Evolutionary conservation across 2,888 invertebrate genomes (phyloP), one percentile per base, ranked within the genome.

Genomic region (Cantharis lateralis): DNA sequence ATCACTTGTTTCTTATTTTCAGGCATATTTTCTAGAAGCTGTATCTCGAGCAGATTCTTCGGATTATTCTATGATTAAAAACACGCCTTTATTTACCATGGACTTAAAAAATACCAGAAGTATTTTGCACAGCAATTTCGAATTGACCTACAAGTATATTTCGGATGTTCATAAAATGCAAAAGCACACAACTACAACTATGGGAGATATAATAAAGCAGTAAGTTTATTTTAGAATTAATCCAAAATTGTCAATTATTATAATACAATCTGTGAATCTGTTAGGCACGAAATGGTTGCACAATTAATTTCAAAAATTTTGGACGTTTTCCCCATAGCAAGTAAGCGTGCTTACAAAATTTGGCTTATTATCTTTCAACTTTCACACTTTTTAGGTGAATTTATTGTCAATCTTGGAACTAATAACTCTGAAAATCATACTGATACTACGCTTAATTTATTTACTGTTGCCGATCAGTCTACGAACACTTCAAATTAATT

Each of bases 391-490:
- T 2, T n/a, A 48, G 48, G 9, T 9, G 7, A n/a, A 7, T 2
- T 48, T 7, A 32, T 13, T 13, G 0, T 32, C 1, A 32, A 13
- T 13, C n/a, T 13, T n/a, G n/a, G n/a, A 48, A 48, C 7, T 48
- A 2, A n/a, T n/a, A n/a, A 5, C 13, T 5, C 5, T n/a, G 5
- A 5, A 3, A 2, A 1, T 4, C 3, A 11, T 3, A 3, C 0
- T 13, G 32, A 32, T 32, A 32, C 1, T 32, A 0, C 11, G 3
- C 4, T 4, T 32, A 32, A 32, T 13, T n/a, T 0, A 1, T 48
- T n/a, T n/a, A 32, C 13, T n/a, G 3, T 32, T 32, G 13, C 3
- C 4, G 4, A 32, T 32, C n/a, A 13, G 32, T 48, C 48, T 7
- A n/a, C 2, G 11, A 32, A 3, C 13, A 13, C 32, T 13, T 13